Evolutionary conservation across 2,888 invertebrate genomes (phyloP).

Genomic region (Eupelmus urozonus): DNA sequence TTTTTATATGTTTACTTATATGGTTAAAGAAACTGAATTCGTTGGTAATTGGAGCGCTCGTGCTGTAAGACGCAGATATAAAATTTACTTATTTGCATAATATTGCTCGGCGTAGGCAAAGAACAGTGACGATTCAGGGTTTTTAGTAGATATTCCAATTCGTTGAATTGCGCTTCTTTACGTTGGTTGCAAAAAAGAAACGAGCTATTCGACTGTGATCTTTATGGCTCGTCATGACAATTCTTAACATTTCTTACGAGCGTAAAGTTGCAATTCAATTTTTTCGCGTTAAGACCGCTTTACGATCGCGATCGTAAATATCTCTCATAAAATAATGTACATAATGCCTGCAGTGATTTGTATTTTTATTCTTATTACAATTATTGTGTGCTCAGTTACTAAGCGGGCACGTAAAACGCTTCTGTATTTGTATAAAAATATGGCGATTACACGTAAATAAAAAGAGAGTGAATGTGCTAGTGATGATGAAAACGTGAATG

Average conservation of each 20-base stretch:
- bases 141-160: neutral
- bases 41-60: neutral
- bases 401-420: conserved; percentile 25
- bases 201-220: conserved; percentile 26
- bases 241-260: conserved; percentile 5
- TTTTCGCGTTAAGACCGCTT: neutral
- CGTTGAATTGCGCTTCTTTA: conserved; percentile 1
- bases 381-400: conserved; percentile 36
- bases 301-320: conserved; percentile 7
- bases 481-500: neutral
- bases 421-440: conserved; percentile 45
- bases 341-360: conserved; percentile 42
- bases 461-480: conserved; percentile 17
- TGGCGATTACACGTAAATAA: conserved; percentile 9
- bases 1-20: no score
- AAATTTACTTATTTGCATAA: neutral
- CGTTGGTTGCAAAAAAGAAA: neutral
- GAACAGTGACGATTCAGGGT: conserved; percentile 1
- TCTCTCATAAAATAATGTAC: conserved; percentile 22
- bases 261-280: conserved; percentile 18
- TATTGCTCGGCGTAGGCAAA: conserved; percentile 1
- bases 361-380: conserved; percentile 34
- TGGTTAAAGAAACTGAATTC: neutral
- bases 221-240: conserved; percentile 12
- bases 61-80: neutral